A percentile compares a stretch with the other conserved stretches of the same genome.
Conservation (phyloP, 2,888 invertebrate species). For the Metallyticus violacea region DNA sequence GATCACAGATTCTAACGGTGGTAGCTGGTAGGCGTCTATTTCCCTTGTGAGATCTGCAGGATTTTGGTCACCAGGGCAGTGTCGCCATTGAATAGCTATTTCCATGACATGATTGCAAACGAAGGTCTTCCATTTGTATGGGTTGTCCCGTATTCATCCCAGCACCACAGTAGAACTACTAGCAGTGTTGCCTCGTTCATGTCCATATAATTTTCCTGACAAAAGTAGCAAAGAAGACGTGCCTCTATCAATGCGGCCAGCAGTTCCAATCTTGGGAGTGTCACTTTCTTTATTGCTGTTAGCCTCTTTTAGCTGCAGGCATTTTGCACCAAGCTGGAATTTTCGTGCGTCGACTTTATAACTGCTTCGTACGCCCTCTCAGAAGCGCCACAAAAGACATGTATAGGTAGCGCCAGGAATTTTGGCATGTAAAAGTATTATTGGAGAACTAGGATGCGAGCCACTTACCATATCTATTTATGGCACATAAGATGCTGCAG, state of each 20-base stretch:
- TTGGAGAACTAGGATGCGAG: no score
- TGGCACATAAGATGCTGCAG: no score
- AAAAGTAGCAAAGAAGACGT: neutral
- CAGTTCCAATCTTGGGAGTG: neutral
- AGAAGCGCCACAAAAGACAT: no score
- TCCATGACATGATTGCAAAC: neutral
- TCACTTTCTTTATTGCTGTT: neutral
- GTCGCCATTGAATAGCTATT: neutral
- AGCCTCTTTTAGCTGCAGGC: neutral
- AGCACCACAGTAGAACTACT: neutral
- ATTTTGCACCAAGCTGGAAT: neutral
- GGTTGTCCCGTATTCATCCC: slow-evolving; percentile 1
- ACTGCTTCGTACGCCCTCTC: no score
- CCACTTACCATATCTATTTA: no score
- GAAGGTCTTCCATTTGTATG: no score
- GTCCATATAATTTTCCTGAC: neutral
- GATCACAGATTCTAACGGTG: no score
- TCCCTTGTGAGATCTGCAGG: neutral
- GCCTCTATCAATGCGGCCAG: neutral
- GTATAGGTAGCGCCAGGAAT: no score
- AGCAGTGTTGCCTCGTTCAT: neutral
- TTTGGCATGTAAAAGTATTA: no score
- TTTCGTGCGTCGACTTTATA: no score
- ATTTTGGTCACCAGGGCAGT: neutral
- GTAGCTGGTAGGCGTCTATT: no score